phyloP scores from a whole-genome alignment of 2,888 invertebrate species.

The Tribolium freemani region DNA sequence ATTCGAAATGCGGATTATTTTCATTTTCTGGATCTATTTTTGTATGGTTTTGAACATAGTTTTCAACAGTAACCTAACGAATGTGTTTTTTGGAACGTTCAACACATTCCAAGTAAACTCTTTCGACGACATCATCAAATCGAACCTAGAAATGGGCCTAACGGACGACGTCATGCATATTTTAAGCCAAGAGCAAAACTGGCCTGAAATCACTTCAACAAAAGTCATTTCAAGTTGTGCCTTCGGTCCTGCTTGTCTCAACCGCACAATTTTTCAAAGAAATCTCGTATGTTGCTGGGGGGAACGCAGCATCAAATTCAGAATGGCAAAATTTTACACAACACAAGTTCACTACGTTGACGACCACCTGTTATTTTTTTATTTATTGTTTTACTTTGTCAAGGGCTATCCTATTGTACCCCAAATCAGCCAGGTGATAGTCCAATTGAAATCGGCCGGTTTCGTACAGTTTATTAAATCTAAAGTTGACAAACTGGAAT shows the following conservation, averaged over 20 bases:
- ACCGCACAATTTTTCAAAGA: conserved; percentile 17
- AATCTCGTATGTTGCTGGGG: conserved; percentile 35
- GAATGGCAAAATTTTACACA: conserved; percentile 6
- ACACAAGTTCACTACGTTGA: conserved; percentile 15
- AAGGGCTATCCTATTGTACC: conserved; percentile 35
- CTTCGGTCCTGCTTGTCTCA: conserved; percentile 25
- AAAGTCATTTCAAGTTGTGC: conserved; percentile 24
- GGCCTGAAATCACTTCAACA: background rate
- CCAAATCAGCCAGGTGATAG: conserved; percentile 20
- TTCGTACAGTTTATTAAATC: conserved; percentile 7
- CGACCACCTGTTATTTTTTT: conserved; percentile 28
- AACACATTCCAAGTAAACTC: conserved; percentile 23
- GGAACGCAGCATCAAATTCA: conserved; percentile 15
- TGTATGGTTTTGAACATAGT: conserved; percentile 26
- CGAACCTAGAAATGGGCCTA: conserved; percentile 15
- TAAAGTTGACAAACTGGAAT: background rate
- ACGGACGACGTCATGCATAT: conserved; percentile 30
- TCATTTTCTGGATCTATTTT: conserved; percentile 31
- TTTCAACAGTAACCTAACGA: conserved; percentile 27
- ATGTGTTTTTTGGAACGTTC: conserved; percentile 30
- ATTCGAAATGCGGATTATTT: conserved; percentile 2
- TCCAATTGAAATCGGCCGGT: conserved; percentile 24
- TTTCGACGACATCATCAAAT: conserved; percentile 27
- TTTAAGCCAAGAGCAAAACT: background rate
- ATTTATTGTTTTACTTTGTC: conserved; percentile 33